Conservation (phyloP, 2,888 invertebrate genomes). For the Anthoptus insignis region DNA sequence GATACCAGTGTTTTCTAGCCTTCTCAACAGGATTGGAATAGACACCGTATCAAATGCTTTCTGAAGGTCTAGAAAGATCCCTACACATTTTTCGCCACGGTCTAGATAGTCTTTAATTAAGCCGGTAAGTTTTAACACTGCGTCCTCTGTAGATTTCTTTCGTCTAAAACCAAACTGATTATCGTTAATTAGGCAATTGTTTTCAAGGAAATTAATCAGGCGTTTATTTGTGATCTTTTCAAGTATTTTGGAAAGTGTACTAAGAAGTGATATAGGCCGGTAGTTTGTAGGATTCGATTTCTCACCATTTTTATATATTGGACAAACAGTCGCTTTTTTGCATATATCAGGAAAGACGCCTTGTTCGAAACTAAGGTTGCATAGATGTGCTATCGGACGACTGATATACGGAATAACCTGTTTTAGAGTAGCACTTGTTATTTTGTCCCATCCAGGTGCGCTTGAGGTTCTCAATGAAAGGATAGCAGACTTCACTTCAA, state of each 20-base stretch:
- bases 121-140: background rate
- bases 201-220: constrained; percentile 5
- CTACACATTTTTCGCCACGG: background rate
- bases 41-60: background rate
- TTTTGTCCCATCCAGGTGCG: background rate
- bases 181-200: background rate
- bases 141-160: background rate
- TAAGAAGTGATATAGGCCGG: constrained; percentile 10
- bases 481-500: background rate
- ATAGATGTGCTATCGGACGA: background rate
- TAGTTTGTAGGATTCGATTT: constrained; percentile 7
- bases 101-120: background rate
- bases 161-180: constrained; percentile 10
- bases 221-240: constrained; percentile 16
- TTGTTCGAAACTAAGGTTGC: constrained; percentile 3
- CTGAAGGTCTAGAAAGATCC: background rate
- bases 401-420: background rate
- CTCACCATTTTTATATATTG: constrained; percentile 7
- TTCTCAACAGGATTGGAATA: background rate
- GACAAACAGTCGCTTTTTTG: constrained; percentile 4
- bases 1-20: background rate
- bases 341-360: constrained; percentile 4
- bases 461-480: background rate
- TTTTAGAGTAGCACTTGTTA: background rate
- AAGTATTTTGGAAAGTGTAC: constrained; percentile 1